phyloP scores from a whole-genome alignment of 2,113 vertebrate species.

The Lamprologus ornatipinnis region DNA sequence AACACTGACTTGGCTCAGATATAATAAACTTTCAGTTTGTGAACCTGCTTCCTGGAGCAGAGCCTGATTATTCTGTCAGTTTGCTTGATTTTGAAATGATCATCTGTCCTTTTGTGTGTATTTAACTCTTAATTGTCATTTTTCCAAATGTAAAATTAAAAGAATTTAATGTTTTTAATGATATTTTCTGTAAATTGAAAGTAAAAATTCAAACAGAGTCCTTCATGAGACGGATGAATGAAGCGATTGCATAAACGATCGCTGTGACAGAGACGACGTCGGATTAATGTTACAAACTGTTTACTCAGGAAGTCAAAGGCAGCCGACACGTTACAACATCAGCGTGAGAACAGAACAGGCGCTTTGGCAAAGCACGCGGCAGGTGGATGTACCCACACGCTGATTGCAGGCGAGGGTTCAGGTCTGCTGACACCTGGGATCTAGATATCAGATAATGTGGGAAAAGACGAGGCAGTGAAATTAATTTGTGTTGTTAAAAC shows the following conservation, averaged over 20 bases:
- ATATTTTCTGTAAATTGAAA: neutral
- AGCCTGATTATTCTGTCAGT: neutral
- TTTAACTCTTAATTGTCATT: neutral
- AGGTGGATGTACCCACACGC: neutral
- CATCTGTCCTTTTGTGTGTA: neutral
- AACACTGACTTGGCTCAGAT: neutral
- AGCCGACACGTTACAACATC: neutral
- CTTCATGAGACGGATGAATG: neutral
- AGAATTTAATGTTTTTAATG: accelerated
- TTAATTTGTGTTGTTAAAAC: neutral
- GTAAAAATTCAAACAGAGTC: neutral
- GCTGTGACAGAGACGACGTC: neutral
- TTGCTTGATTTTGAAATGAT: neutral
- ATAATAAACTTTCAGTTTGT: neutral
- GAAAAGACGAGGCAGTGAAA: neutral
- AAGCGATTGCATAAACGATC: neutral
- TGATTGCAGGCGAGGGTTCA: neutral
- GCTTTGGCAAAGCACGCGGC: neutral
- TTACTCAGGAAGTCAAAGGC: neutral
- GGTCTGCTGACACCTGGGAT: neutral
- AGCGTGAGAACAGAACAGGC: neutral
- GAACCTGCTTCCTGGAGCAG: neutral
- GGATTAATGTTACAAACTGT: neutral
- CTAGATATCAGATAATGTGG: neutral
- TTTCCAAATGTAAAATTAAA: neutral